Evolutionary conservation across 1,140 invertebrate species (phyloP).

Genomic region (Chymomyza costata): DNA sequence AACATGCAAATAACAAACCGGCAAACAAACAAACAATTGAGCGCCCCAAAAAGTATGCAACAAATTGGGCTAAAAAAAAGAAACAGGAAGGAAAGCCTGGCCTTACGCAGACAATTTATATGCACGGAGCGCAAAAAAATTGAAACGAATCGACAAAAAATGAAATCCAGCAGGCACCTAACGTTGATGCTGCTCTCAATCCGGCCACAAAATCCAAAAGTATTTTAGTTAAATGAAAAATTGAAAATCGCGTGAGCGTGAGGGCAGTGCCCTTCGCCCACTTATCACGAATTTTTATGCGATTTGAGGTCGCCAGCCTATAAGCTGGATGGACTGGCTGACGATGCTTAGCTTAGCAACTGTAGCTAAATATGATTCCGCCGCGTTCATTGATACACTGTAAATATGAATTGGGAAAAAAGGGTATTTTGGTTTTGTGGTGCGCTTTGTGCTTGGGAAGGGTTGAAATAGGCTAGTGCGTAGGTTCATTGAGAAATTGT

Average conservation of each 20-base stretch:
- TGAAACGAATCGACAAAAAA: constrained; percentile 43
- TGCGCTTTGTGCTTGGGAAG: too few relatives aligned
- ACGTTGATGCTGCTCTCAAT: constrained; percentile 8
- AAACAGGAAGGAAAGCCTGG: too few relatives aligned
- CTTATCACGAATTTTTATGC: constrained; percentile 17
- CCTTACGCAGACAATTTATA: constrained; percentile 52
- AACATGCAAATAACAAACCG: not conserved
- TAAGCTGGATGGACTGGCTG: too few relatives aligned
- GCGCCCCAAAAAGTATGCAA: constrained; percentile 53
- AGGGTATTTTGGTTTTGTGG: too few relatives aligned
- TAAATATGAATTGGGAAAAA: too few relatives aligned
- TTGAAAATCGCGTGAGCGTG: constrained; percentile 49
- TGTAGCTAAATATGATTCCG: too few relatives aligned
- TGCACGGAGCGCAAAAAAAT: constrained; percentile 30
- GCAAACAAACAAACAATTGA: constrained; percentile 4
- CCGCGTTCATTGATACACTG: too few relatives aligned
- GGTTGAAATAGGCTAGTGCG: too few relatives aligned
- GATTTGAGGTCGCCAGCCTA: constrained; percentile 20
- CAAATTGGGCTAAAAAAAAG: too few relatives aligned
- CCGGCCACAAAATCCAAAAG: constrained; percentile 24
- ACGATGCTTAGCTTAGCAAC: too few relatives aligned
- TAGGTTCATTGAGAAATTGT: too few relatives aligned
- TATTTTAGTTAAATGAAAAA: constrained; percentile 62
- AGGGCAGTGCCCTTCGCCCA: too few relatives aligned
- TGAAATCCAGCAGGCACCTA: constrained; percentile 27